Base-by-base conservation (phyloP, 2,113 vertebrate species). In the Melozone crissalis region DNA sequence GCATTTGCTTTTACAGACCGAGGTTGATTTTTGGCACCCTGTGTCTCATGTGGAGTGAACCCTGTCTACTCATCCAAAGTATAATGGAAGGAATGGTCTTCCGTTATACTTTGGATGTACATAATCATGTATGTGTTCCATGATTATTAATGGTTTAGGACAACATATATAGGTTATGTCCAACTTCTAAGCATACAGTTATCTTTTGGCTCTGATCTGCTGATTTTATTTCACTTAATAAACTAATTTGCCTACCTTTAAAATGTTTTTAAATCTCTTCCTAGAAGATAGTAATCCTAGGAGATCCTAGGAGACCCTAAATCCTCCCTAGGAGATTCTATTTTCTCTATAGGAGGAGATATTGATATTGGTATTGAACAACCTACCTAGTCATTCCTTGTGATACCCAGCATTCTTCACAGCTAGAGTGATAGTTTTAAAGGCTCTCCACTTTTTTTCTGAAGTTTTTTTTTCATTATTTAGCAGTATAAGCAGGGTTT, bases 221-320 rank as follows among this genome's bases (percentile, higher is more conserved):
- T 46, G 26, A 13, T 87, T 44, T 49, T 3, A 0, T 71, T 84
- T 67, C 15, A 37, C 15, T 80, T 74, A 62, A 35, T n/a, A 15
- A 9, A 35, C 9, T 49, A 3, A 13, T 54, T 77, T 19, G 49
- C 8, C 5, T 43, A 9, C 2, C 4, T 6, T 75, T 72, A 23
- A 82, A 35, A n/a, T 39, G 3, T 30, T 33, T 82, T 71, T 54
- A 63, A 4, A 73, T 15, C 7, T 4, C 8, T 75, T 6, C 13
- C 7, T 43, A 58, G 13, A 58, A 54, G 23, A 30, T 1, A 0
- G 0, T 21, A 74, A 39, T 44, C 31, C 54, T 31, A 44, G 11
- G 27, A 74, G 13, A n/a, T 52, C 37, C 19, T 33, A 33, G 15
- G 31, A 74, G 10, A n/a, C 46, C 52, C 33, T 59, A n/a, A 67